phyloP scores from a whole-genome alignment of 2,888 invertebrate genomes.

The Caenorhabditis wallacei region DNA sequence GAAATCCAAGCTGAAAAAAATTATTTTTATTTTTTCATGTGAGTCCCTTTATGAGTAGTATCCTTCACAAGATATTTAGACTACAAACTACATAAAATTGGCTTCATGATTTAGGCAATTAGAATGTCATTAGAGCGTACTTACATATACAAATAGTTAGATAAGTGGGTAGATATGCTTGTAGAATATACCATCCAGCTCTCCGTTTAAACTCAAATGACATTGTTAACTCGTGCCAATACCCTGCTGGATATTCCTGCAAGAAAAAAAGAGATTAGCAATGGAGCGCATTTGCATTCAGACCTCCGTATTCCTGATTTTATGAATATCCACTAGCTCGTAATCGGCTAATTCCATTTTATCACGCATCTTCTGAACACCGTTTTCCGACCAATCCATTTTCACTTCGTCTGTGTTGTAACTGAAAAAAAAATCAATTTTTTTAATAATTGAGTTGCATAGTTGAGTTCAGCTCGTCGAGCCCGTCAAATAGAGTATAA shows the following conservation, averaged over 20 bases:
- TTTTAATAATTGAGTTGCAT: too few species aligned
- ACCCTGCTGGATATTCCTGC: conserved; percentile 83
- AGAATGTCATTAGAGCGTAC: conserved; percentile 47
- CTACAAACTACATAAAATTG: conserved; percentile 30
- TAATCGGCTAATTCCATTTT: conserved; percentile 83
- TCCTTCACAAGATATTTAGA: background rate
- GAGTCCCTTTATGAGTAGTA: background rate
- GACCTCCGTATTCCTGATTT: conserved; percentile 79
- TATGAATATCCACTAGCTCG: conserved; percentile 78
- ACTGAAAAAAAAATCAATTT: conserved; percentile 60
- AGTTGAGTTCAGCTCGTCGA: too few species aligned
- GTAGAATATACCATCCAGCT: conserved; percentile 83
- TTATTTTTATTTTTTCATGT: background rate
- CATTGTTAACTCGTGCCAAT: conserved; percentile 83
- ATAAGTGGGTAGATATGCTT: conserved; percentile 83
- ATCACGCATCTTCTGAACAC: conserved; percentile 81
- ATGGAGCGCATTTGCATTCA: background rate
- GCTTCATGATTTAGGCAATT: conserved; percentile 2
- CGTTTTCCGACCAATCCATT: conserved; percentile 81
- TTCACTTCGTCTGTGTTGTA: conserved; percentile 83
- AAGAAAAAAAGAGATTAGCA: background rate
- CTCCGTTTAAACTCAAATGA: conserved; percentile 82
- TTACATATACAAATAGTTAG: conserved; percentile 83
- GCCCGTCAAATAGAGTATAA: too few species aligned
- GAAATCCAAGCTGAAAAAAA: conserved; percentile 82